Evolutionary conservation across 2,113 vertebrate genomes (phyloP).

Genomic region (Ceratotherium simum): DNA sequence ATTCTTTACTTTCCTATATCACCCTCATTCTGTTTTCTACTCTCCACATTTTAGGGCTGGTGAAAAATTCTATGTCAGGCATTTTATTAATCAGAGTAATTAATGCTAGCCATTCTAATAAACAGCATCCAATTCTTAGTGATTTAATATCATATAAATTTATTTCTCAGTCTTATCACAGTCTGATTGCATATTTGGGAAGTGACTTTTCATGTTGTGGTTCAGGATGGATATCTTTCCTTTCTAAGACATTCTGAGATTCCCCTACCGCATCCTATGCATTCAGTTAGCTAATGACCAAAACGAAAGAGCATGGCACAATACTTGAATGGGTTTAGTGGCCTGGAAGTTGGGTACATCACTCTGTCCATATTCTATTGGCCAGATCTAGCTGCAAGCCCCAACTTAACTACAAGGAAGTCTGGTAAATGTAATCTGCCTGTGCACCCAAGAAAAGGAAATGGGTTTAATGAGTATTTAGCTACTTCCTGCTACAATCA

Average conservation of each 20-base stretch:
- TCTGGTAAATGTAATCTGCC: neutral
- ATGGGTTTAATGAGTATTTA: neutral
- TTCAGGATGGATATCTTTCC: neutral
- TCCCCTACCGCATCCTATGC: neutral
- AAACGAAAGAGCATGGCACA: neutral
- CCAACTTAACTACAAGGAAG: neutral
- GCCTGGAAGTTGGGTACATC: too few species aligned
- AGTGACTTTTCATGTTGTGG: neutral
- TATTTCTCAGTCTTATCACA: neutral
- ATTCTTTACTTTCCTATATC: neutral
- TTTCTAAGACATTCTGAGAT: neutral
- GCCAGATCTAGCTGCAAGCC: neutral
- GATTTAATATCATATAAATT: neutral
- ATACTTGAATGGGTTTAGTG: neutral
- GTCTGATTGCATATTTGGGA: neutral
- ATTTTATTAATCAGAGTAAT: constrained; percentile 5
- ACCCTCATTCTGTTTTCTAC: constrained; percentile 7
- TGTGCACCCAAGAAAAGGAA: neutral
- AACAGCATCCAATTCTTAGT: neutral
- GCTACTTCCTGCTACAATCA: neutral
- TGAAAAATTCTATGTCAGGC: neutral
- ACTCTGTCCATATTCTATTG: neutral
- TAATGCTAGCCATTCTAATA: neutral
- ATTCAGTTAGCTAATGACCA: neutral
- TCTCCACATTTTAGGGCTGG: neutral